phyloP scores from a whole-genome alignment of 1,140 invertebrate genomes.

The Leptopilina clavipes region DNA sequence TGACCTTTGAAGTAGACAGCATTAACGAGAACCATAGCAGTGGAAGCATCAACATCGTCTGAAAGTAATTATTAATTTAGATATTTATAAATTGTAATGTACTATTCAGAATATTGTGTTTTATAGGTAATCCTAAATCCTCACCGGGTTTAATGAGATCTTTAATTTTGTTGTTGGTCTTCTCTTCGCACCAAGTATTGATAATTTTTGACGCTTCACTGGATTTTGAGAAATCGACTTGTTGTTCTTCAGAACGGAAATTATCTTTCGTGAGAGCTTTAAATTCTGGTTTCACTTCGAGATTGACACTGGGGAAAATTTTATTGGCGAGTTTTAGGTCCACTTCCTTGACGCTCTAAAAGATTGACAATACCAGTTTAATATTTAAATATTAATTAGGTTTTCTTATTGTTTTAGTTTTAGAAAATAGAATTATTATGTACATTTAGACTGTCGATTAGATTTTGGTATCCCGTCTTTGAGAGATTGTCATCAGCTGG shows the following conservation, averaged over 20 bases:
- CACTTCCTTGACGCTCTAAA: conserved; percentile 61
- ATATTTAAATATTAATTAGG: conserved; percentile 7
- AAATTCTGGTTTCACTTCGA: conserved; percentile 55
- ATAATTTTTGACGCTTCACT: conserved; percentile 67
- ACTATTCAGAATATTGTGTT: no score
- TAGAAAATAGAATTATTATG: conserved; percentile 33
- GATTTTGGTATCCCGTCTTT: conserved; percentile 49
- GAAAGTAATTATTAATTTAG: conserved; percentile 76
- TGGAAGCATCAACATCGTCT: conserved; percentile 72
- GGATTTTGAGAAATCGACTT: conserved; percentile 67
- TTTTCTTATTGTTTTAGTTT: not conserved
- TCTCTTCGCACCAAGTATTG: conserved; percentile 76
- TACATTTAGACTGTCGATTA: conserved; percentile 62
- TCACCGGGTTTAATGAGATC: conserved; percentile 73
- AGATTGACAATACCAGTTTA: conserved; percentile 36
- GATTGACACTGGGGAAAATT: conserved; percentile 52
- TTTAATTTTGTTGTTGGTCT: conserved; percentile 77
- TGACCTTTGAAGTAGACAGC: conserved; percentile 92
- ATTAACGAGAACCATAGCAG: conserved; percentile 85
- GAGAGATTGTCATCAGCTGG: conserved; percentile 49
- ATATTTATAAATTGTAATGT: not conserved
- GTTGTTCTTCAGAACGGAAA: conserved; percentile 58
- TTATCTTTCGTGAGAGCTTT: conserved; percentile 44
- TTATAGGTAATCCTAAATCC: conserved; percentile 3
- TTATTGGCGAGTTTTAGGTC: conserved; percentile 65